These are phyloP conservation scores for Masticophis lateralis DNA, from an alignment of 2,797 vertebrate species.

Conservation along the genomic window DNA sequence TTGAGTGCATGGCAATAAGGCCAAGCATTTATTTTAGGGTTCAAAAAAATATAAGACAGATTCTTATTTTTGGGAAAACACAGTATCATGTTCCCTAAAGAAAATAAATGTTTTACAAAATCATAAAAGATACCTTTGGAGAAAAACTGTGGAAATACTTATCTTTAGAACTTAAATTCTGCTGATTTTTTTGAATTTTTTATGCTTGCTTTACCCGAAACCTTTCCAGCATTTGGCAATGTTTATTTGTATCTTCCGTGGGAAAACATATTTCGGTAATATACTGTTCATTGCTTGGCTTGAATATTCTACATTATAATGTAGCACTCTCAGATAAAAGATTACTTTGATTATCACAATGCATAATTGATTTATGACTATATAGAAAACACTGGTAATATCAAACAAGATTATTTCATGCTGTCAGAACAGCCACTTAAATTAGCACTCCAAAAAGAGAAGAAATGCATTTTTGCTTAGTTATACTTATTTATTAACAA, in stretches of 20 bases:
- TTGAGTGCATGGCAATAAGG: too few species aligned
- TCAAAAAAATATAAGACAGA: too few species aligned
- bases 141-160: conserved; percentile 6
- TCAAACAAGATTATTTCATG: neutral
- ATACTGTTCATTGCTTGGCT: neutral
- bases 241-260: conserved; percentile 2
- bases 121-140: neutral
- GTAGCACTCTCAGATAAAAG: neutral
- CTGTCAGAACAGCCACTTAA: neutral
- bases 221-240: conserved; percentile 18
- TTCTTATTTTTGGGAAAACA: too few species aligned
- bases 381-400: neutral
- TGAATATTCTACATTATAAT: conserved; percentile 9
- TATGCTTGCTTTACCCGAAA: conserved; percentile 1
- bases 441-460: neutral
- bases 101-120: conserved; percentile 15
- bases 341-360: neutral
- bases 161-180: conserved; percentile 1
- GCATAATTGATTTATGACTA: neutral
- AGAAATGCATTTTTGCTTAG: neutral
- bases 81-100: conserved; percentile 10
- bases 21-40: too few species aligned
- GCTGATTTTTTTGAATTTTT: conserved; percentile 29
- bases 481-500: neutral
- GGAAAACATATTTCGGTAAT: neutral